phyloP scores from a whole-genome alignment of 2,888 invertebrate genomes.

The Adelphocoris suturalis region DNA sequence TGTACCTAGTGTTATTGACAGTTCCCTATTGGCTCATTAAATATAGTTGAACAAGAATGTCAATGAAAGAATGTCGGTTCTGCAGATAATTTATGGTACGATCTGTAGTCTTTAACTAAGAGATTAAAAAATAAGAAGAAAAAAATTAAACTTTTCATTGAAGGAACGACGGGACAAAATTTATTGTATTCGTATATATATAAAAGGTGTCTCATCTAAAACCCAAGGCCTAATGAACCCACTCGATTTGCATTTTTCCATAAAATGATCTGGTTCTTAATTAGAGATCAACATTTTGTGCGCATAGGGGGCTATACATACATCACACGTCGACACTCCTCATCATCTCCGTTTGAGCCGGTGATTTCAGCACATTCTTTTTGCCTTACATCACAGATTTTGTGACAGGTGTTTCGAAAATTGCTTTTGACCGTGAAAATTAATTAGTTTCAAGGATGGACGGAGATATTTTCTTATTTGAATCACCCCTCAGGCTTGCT shows the following conservation, averaged over 20 bases:
- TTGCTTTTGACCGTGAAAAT: constrained; percentile 33
- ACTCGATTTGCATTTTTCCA: constrained; percentile 49
- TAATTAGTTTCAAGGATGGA: constrained; percentile 19
- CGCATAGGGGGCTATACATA: neutral
- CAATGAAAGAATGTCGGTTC: neutral
- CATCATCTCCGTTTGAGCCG: neutral
- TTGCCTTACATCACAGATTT: neutral
- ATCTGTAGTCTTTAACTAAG: neutral
- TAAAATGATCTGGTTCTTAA: constrained; percentile 42
- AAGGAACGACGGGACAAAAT: neutral
- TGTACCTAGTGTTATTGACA: too few relatives aligned
- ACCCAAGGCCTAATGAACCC: constrained; percentile 33
- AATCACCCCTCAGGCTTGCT: neutral
- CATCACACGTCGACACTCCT: constrained; percentile 35
- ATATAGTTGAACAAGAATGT: neutral
- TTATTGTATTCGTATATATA: constrained; percentile 1
- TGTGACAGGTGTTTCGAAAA: constrained; percentile 2
- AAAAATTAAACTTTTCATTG: neutral
- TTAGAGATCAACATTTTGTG: neutral
- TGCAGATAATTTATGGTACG: neutral
- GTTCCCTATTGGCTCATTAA: too few relatives aligned
- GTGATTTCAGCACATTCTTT: constrained; percentile 17
- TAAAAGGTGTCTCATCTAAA: constrained; percentile 19
- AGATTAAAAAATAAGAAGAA: neutral
- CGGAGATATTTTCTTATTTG: constrained; percentile 19